Evolutionary conservation across 2,888 invertebrate species (phyloP).

Genomic region (Arrhopalites spinosus): DNA sequence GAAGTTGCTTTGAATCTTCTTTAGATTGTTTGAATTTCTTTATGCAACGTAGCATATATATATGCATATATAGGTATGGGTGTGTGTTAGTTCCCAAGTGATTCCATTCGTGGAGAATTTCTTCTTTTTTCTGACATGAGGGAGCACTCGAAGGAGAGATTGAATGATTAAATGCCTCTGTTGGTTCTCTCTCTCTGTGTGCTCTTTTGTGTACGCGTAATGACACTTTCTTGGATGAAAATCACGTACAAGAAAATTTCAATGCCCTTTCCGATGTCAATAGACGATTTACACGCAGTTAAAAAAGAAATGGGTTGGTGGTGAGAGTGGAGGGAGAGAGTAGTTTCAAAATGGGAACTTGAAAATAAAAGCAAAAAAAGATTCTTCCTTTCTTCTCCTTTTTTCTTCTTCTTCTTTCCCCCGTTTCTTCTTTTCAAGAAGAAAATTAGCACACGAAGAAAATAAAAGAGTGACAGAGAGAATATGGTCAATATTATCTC

Average conservation of each 20-base stretch:
- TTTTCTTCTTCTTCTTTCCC: not conserved
- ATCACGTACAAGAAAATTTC: not conserved
- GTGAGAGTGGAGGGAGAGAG: slow-evolving; percentile 3
- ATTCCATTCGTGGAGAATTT: too few relatives aligned
- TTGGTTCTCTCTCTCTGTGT: too few relatives aligned
- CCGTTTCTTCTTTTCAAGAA: not conserved
- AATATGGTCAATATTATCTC: slow-evolving; percentile 9
- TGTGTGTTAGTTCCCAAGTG: too few relatives aligned
- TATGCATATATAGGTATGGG: too few relatives aligned
- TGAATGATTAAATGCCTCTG: too few relatives aligned
- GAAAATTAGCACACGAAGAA: not conserved
- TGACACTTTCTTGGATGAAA: not conserved
- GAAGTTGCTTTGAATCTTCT: too few relatives aligned
- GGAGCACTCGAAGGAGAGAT: too few relatives aligned
- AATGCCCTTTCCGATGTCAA: not conserved
- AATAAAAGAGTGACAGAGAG: not conserved
- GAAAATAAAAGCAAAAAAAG: not conserved
- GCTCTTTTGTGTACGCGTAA: not conserved
- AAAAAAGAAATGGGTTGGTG: not conserved
- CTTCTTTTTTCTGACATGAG: too few relatives aligned
- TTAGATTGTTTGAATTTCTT: too few relatives aligned
- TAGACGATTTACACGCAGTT: too few relatives aligned
- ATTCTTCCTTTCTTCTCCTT: not conserved
- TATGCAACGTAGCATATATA: too few relatives aligned
- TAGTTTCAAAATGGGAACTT: not conserved